A percentile compares a stretch with the other conserved stretches of the same genome.
phyloP scores from a whole-genome alignment of 2,113 vertebrate species.

The Scomber scombrus region DNA sequence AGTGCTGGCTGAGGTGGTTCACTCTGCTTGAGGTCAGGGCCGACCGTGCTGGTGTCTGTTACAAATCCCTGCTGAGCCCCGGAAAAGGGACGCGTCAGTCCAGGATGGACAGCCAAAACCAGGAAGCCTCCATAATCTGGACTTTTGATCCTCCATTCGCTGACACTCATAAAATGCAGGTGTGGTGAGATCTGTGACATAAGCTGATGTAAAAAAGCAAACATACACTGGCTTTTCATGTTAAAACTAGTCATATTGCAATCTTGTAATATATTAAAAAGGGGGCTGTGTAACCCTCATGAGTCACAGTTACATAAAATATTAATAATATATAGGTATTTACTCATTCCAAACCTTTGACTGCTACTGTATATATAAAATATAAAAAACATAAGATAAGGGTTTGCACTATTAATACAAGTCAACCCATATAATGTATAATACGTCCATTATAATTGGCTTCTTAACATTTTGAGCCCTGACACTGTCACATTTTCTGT shows the following conservation, averaged over 20 bases:
- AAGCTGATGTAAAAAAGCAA: not conserved
- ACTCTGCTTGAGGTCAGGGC: conserved; percentile 57
- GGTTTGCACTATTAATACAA: too few relatives aligned
- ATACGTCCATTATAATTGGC: too few relatives aligned
- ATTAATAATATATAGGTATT: too few relatives aligned
- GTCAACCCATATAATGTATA: too few relatives aligned
- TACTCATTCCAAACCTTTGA: too few relatives aligned
- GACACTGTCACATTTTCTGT: too few relatives aligned
- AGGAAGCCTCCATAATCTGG: conserved; percentile 38
- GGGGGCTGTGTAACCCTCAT: too few relatives aligned
- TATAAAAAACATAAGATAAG: too few relatives aligned
- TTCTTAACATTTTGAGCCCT: too few relatives aligned
- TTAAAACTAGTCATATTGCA: not conserved
- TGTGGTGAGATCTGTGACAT: not conserved
- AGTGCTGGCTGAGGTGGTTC: conserved; percentile 18
- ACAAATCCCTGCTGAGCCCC: conserved; percentile 69
- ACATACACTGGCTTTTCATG: not conserved
- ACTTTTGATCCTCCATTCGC: conserved; percentile 28
- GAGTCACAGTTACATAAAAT: too few relatives aligned
- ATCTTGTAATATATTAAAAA: not conserved
- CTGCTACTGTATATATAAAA: too few relatives aligned
- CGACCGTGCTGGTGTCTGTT: conserved; percentile 40
- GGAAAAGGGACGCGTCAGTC: conserved; percentile 29
- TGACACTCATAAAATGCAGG: conserved; percentile 27
- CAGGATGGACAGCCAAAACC: conserved; percentile 41